phyloP scores from a whole-genome alignment of 2,797 vertebrate species.

The Phoebastria nigripes region DNA sequence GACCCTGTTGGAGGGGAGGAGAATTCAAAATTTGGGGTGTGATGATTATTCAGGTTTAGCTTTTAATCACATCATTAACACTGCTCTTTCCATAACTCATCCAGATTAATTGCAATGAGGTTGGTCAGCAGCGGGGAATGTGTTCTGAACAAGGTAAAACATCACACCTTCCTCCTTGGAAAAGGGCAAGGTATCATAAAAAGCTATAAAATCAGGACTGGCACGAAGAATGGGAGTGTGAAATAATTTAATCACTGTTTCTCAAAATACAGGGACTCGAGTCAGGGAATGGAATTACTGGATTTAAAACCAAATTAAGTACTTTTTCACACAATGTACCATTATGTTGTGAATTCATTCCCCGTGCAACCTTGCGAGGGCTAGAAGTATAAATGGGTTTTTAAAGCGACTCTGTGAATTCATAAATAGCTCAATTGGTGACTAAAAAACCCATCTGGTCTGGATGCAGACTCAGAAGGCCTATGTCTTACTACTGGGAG shows the following conservation, averaged over 20 bases:
- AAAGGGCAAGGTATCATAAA: background rate
- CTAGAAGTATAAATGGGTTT: background rate
- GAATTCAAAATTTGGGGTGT: background rate
- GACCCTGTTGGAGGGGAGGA: background rate
- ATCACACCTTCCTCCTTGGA: background rate
- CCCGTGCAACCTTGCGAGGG: background rate
- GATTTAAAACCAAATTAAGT: constrained; percentile 13
- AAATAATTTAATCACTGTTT: constrained; percentile 24
- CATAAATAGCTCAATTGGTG: background rate
- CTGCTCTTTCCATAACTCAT: background rate
- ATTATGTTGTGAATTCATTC: background rate
- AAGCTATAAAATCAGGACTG: background rate
- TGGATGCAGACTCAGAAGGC: background rate
- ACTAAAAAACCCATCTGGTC: background rate
- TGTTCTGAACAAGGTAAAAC: background rate
- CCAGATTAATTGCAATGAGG: background rate
- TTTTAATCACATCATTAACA: background rate
- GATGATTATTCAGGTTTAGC: background rate
- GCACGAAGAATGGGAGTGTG: background rate
- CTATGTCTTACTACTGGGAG: background rate
- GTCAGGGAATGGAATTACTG: background rate
- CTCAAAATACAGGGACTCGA: background rate
- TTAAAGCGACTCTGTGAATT: background rate
- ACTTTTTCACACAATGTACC: background rate
- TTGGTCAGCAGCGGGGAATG: background rate